Conservation (phyloP, 1,140 invertebrate genomes). For the Drosophila mauritiana region DNA sequence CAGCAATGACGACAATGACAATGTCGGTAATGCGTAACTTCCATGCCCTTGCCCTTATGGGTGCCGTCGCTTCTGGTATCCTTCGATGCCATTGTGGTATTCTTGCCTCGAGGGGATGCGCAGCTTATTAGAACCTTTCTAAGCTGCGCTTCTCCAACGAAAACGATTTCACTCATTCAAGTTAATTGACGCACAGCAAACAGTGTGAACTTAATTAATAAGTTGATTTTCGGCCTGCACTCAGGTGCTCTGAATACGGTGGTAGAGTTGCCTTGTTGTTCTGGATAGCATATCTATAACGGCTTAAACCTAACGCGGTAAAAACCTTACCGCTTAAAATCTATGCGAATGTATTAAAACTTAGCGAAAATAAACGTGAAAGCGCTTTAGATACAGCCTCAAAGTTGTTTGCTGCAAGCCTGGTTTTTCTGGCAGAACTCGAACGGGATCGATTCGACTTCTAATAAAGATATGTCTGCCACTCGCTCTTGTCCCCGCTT, state of each 20-base stretch:
- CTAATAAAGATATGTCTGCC: constrained; percentile 50
- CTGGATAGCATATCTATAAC: no score
- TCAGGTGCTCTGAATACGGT: background rate
- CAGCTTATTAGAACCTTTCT: constrained; percentile 57
- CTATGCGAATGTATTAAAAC: no score
- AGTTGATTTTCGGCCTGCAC: constrained; percentile 24
- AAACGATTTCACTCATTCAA: constrained; percentile 61
- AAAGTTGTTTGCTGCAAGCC: background rate
- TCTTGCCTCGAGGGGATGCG: constrained; percentile 19
- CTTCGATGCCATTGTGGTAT: constrained; percentile 29
- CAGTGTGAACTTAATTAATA: constrained; percentile 69
- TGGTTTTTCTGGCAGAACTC: background rate
- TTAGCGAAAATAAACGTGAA: background rate
- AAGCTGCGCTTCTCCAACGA: constrained; percentile 52
- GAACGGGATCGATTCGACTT: constrained; percentile 12
- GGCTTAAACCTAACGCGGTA: no score
- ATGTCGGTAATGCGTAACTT: constrained; percentile 68
- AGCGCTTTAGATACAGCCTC: background rate
- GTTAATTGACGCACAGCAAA: constrained; percentile 49
- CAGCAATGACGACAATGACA: constrained; percentile 61
- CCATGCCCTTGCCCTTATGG: constrained; percentile 28
- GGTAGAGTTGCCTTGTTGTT: background rate
- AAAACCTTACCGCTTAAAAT: background rate
- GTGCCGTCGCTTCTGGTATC: constrained; percentile 23
- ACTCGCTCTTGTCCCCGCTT: constrained; percentile 32